Evolutionary conservation across 2,113 vertebrate genomes (phyloP), one percentile per base, ranked within the genome.

Genomic region (Pteruthius melanotis): DNA sequence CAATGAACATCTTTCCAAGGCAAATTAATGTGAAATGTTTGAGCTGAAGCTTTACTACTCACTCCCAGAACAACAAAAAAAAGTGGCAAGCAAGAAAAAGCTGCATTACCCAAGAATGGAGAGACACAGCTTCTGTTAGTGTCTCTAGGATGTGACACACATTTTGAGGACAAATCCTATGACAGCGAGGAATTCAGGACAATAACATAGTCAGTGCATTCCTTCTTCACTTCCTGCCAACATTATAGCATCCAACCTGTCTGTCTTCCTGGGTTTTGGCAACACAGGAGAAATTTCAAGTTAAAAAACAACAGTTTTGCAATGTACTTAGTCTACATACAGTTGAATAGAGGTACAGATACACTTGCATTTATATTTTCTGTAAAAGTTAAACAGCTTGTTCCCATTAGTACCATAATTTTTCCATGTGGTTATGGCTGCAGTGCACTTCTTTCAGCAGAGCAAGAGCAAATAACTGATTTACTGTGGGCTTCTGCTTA

Each of bases 391-490:
- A n/a, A 80, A 5, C 11, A 35, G 5, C 20, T 65, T 44, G 3
- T 47, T 78, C 52, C 9, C 15, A 24, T 68, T 27, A 56, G 4
- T 11, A 68, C 35, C 61, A 39, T 22, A 66, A 33, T 45, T 87
- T 83, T 60, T 71, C 23, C 47, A 9, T 3, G 8, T 22, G 42
- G 49, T 11, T 18, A 20, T 30, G 30, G 24, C 33, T 23, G 30
- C 30, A 61, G 19, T 4, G 11, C 15, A 33, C 42, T 61, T 26
- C 18, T n/a, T 37, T 31, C 54, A 78, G 17, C 27, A 54, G 17
- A 85, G 35, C 30, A 76, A 78, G 39, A 89, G 83, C 30, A 90
- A 90, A 35, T 44, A 93, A 76, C 24, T 81, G 27, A 87, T 50
- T 78, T 83, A 54, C 61, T 57, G 39, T 17, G 47, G 47, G 56